Evolutionary conservation across 2,797 vertebrate genomes (phyloP).

Genomic region (Zalophus californianus): DNA sequence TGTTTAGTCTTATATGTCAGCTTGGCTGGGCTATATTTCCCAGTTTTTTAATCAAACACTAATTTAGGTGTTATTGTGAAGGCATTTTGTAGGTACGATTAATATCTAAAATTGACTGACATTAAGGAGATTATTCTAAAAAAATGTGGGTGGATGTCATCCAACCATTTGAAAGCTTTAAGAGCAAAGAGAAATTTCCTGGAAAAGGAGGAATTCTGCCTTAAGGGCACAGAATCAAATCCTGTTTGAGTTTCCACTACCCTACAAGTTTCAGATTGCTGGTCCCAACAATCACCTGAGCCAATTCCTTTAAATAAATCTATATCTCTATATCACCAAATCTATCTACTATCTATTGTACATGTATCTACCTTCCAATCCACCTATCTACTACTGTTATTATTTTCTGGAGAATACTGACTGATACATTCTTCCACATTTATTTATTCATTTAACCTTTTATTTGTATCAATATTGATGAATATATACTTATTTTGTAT

Average conservation of each 20-base stretch:
- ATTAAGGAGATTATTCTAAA: background rate
- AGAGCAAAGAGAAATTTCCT: background rate
- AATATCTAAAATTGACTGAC: background rate
- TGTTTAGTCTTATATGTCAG: background rate
- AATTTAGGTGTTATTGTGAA: background rate
- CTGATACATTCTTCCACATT: background rate
- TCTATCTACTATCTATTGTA: background rate
- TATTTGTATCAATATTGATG: background rate
- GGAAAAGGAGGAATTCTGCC: background rate
- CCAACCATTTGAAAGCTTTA: background rate
- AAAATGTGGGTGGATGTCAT: background rate
- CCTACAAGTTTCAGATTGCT: background rate
- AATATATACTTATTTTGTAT: background rate
- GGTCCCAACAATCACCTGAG: background rate
- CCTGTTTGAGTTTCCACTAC: background rate
- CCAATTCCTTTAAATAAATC: background rate
- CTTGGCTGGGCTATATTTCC: background rate
- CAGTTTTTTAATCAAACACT: background rate
- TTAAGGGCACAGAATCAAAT: background rate
- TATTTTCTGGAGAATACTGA: background rate
- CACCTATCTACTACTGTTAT: background rate
- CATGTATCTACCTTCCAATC: background rate
- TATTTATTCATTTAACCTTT: background rate
- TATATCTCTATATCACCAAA: background rate
- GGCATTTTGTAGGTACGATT: background rate